A percentile compares a stretch with the other conserved stretches of the same genome.
These are phyloP conservation scores for Microcebus griseorufus DNA, from an alignment of 2,113 vertebrate genomes.

Conservation along the genomic window DNA sequence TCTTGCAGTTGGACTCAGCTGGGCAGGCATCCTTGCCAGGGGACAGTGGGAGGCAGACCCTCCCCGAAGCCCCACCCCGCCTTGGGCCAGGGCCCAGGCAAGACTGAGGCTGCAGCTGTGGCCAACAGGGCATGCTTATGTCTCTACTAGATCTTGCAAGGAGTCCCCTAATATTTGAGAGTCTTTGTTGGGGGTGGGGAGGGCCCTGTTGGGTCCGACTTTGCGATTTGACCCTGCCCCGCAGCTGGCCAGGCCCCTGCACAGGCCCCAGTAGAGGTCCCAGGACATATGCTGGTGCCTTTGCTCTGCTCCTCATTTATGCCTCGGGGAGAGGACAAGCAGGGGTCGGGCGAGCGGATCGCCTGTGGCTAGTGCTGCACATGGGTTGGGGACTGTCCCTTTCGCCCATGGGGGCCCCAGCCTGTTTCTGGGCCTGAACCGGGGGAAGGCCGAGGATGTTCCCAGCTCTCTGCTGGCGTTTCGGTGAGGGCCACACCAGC, in stretches of 20 bases:
- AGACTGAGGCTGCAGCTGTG: neutral
- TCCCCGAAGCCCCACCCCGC: rapidly evolving
- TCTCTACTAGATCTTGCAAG: neutral
- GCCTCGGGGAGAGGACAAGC: neutral
- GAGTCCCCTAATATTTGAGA: neutral
- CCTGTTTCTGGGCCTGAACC: neutral
- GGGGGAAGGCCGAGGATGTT: neutral
- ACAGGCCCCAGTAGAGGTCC: neutral
- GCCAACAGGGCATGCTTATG: neutral
- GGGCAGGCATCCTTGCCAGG: too few species aligned
- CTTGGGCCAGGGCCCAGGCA: neutral
- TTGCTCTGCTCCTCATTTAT: neutral
- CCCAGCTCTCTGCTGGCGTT: rapidly evolving
- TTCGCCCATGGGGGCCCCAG: rapidly evolving
- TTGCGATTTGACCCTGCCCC: neutral
- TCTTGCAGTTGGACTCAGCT: neutral
- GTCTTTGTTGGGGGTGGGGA: neutral
- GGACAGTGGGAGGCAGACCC: neutral
- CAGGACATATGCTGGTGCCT: rapidly evolving
- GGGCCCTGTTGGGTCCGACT: too few species aligned
- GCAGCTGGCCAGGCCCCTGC: too few species aligned
- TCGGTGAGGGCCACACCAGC: neutral
- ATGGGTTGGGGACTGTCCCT: neutral
- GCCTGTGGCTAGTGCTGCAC: rapidly evolving
- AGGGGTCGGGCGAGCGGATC: neutral